Base-by-base conservation (phyloP, 2,888 invertebrate species). In the Drosophila anomalipes region DNA sequence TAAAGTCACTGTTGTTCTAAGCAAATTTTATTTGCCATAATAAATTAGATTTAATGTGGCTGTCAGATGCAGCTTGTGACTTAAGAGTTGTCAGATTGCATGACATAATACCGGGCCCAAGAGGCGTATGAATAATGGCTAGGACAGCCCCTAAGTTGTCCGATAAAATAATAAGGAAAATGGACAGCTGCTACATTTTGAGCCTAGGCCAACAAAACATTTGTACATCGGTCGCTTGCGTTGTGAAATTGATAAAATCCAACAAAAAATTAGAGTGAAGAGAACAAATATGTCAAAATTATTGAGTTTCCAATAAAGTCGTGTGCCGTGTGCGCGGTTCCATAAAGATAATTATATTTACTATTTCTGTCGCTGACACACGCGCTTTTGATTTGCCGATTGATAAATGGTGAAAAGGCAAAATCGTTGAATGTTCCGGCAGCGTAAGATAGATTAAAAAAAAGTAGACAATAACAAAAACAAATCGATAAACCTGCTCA, bases 161-260 rank as follows among this genome's bases (percentile, higher is more conserved):
- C 14, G 16, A 59, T 60, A 51, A 28, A 12, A 14, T n/a, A 62
- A 37, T 32, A 32, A 30, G 60, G 44, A 53, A 62, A 39, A 22
- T 37, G 33, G 14, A 22, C 68, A 79, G 44, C 35, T 70, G 72
- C 33, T 53, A 37, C 49, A n/a, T 10, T 30, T 6, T 30, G 44
- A 70, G 77, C 88, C 88, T 83, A 80, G 70, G 83, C 44, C 74
- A 83, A 83, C 65, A 80, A 52, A 68, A 67, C 54, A 10, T 63
- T 44, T 52, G 54, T 62, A 26, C 52, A 65, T 54, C 62, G 56
- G 56, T 60, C 57, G 52, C 9, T 37, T 49, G 16, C n/a, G 65
- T 87, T 66, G 73, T 83, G 86, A 85, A 84, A 77, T 83, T 86
- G 81, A 87, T 87, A 75, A 76, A n/a, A n/a, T 7, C 26, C 9